phyloP scores from a whole-genome alignment of 2,888 invertebrate species.

The Tetramorium bicarinatum region DNA sequence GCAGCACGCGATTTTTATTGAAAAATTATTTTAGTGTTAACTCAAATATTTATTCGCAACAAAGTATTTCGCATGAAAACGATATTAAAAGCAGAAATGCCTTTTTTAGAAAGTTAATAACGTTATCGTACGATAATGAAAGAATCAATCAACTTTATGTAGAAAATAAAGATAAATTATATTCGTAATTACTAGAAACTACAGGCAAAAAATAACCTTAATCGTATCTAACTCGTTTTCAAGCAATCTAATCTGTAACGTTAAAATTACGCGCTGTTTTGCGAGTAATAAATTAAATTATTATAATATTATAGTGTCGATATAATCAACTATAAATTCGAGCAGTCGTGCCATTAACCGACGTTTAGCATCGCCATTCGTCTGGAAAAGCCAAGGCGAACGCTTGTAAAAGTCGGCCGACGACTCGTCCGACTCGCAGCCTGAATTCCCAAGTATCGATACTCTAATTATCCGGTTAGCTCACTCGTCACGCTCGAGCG shows the following conservation, averaged over 20 bases:
- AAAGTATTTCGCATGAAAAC: slow-evolving; percentile 1
- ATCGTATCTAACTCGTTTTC: not conserved
- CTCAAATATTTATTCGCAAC: not conserved
- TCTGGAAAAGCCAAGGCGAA: slow-evolving; percentile 34
- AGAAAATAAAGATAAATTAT: not conserved
- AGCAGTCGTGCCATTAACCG: not conserved
- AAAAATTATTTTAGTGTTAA: slow-evolving; percentile 12
- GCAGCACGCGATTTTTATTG: slow-evolving; percentile 25
- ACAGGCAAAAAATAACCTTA: not conserved
- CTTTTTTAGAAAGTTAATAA: not conserved
- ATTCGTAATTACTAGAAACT: not conserved
- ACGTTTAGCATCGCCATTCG: slow-evolving; percentile 8
- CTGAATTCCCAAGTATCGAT: slow-evolving; percentile 48
- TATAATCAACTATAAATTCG: slow-evolving; percentile 20
- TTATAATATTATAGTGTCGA: slow-evolving; percentile 3
- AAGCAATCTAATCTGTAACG: slow-evolving; percentile 5
- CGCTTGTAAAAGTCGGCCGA: slow-evolving; percentile 37
- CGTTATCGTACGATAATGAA: not conserved
- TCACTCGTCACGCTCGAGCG: slow-evolving; percentile 48
- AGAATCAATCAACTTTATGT: not conserved
- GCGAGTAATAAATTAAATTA: slow-evolving; percentile 18
- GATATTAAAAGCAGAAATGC: not conserved
- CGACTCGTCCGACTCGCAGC: slow-evolving; percentile 25
- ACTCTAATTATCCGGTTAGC: slow-evolving; percentile 53
- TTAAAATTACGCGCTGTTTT: not conserved